Evolutionary conservation across 2,113 vertebrate species (phyloP).

Genomic region (Labrus mixtus): DNA sequence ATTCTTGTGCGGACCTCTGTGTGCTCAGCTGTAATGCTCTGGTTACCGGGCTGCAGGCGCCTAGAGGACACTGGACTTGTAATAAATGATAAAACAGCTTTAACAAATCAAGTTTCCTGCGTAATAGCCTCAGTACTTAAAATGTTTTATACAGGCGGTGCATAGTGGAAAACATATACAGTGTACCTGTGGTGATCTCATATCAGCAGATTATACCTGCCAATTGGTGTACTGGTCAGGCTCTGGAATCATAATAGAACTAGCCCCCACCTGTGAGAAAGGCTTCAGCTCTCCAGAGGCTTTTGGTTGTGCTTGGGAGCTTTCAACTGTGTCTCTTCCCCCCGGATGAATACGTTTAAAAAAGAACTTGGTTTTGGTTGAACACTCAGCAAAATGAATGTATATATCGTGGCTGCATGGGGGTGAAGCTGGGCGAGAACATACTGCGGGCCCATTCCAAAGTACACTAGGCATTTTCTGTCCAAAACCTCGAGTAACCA

Average conservation of each 20-base stretch:
- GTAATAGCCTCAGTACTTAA: background rate
- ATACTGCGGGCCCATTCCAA: background rate
- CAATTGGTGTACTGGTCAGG: background rate
- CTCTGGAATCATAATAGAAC: background rate
- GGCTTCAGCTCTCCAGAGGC: background rate
- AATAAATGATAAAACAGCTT: background rate
- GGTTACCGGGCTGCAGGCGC: background rate
- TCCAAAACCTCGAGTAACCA: background rate
- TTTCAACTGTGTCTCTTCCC: background rate
- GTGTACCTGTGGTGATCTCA: background rate
- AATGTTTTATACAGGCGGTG: background rate
- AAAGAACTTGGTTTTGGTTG: constrained; percentile 3
- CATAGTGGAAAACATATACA: background rate
- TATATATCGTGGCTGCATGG: background rate
- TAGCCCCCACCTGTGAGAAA: background rate
- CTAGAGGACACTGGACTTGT: background rate
- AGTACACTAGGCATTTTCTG: background rate
- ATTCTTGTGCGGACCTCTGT: too few species aligned
- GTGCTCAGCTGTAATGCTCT: background rate
- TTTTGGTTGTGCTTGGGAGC: background rate
- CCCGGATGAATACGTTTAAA: background rate
- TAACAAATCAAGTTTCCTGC: background rate
- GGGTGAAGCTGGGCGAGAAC: background rate
- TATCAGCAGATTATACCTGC: background rate
- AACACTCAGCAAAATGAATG: background rate